Evolutionary conservation across 2,797 vertebrate genomes (phyloP).

Genomic region (Buceros bicornis): DNA sequence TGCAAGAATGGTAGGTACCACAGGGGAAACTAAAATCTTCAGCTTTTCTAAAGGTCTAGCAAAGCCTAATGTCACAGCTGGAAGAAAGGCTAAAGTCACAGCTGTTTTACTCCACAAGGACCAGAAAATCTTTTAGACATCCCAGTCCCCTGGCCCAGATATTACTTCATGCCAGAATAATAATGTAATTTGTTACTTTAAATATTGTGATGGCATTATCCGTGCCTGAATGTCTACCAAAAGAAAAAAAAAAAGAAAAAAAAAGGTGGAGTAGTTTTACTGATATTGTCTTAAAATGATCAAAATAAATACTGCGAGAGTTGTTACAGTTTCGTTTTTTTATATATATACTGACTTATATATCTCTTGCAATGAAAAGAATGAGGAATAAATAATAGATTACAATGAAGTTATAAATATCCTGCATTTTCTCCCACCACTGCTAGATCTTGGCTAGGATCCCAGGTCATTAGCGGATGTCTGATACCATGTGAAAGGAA

Average conservation of each 20-base stretch:
- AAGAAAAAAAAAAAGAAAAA: not conserved
- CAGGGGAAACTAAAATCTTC: not conserved
- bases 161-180: not conserved
- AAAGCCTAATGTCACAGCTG: not conserved
- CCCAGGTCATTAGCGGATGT: slow-evolving; percentile 53
- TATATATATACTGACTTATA: not conserved
- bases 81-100: not conserved
- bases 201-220: not conserved
- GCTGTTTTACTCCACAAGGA: not conserved
- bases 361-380: not conserved
- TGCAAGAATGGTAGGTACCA: not conserved
- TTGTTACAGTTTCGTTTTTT: not conserved
- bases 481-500: slow-evolving; percentile 48
- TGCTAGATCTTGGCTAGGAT: slow-evolving; percentile 41
- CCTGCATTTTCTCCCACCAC: not conserved
- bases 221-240: not conserved
- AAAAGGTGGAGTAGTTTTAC: not conserved
- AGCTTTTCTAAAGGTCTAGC: not conserved
- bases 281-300: not conserved
- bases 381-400: not conserved
- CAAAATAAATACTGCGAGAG: not conserved
- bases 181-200: not conserved
- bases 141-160: not conserved
- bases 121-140: not conserved
- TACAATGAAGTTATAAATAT: slow-evolving; percentile 61